Percentiles rank a stretch among this genome's conserved stretches.
phyloP scores from a whole-genome alignment of 2,797 vertebrate genomes.

The Propithecus deckenii region DNA sequence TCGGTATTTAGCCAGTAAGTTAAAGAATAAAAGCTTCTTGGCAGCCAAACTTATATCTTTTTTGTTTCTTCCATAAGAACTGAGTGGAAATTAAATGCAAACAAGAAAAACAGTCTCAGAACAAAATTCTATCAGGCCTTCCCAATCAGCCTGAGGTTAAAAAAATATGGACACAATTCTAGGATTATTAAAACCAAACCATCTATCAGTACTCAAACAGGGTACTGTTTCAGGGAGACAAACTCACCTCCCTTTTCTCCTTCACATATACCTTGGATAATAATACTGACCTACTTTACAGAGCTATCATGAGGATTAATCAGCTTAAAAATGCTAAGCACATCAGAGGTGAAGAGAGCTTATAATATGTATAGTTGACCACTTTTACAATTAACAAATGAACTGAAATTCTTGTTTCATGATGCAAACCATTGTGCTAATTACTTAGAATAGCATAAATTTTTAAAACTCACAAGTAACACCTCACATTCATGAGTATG shows the following conservation, averaged over 20 bases:
- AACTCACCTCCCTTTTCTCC: constrained; percentile 10
- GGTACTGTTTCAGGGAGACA: not conserved
- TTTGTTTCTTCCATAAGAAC: not conserved
- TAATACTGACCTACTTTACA: constrained; percentile 46
- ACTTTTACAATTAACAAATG: constrained; percentile 13
- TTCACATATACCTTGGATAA: not conserved
- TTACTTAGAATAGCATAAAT: constrained; percentile 29
- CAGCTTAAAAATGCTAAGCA: constrained; percentile 44
- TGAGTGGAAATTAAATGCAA: constrained; percentile 16
- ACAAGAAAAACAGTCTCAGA: constrained; percentile 14
- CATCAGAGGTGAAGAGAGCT: not conserved
- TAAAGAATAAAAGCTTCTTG: constrained; percentile 7
- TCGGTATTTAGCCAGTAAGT: not conserved
- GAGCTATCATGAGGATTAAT: not conserved
- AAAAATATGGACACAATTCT: constrained; percentile 24
- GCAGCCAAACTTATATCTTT: not conserved
- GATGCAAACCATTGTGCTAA: not conserved
- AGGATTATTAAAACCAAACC: not conserved
- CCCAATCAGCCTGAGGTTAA: not conserved
- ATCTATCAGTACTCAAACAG: not conserved
- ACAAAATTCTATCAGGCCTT: constrained; percentile 2
- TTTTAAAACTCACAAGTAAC: constrained; percentile 24
- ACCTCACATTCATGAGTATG: not conserved
- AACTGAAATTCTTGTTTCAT: not conserved
- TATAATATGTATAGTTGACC: not conserved